These are phyloP conservation scores for Xiphorhynchus erythropygius DNA, from an alignment of 2,797 vertebrate genomes.

Conservation along the genomic window DNA sequence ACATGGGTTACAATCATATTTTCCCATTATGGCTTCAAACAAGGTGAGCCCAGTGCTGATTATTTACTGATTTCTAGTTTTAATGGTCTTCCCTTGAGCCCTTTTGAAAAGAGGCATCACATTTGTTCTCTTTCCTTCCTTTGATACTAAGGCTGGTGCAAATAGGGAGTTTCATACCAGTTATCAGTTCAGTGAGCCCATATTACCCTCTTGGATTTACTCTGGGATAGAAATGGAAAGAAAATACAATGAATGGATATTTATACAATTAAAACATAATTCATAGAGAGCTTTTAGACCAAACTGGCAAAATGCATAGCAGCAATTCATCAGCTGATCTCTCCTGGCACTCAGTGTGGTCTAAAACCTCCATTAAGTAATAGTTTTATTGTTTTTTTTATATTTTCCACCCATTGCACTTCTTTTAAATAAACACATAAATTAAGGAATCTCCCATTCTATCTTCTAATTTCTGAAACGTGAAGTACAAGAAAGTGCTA, in stretches of 20 bases:
- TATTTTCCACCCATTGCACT: background rate
- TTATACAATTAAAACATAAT: background rate
- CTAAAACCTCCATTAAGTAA: background rate
- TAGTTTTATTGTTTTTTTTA: fast-evolving
- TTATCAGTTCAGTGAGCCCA: background rate
- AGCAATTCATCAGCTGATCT: background rate
- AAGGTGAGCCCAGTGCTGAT: background rate
- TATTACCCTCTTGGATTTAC: background rate
- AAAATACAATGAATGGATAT: background rate
- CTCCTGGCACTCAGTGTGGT: background rate
- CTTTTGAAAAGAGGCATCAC: background rate
- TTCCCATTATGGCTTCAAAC: background rate
- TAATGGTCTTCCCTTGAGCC: background rate
- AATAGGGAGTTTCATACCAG: background rate
- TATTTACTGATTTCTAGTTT: background rate
- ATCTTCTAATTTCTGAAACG: background rate
- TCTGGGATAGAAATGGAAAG: background rate
- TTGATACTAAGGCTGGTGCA: background rate
- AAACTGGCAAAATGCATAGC: background rate
- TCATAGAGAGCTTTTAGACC: background rate
- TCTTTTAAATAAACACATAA: background rate
- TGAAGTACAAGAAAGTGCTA: fast-evolving
- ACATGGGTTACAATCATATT: background rate
- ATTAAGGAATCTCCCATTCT: background rate
- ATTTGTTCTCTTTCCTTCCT: background rate